Base-by-base conservation (phyloP, 2,113 vertebrate species). In the Gopherus flavomarginatus region DNA sequence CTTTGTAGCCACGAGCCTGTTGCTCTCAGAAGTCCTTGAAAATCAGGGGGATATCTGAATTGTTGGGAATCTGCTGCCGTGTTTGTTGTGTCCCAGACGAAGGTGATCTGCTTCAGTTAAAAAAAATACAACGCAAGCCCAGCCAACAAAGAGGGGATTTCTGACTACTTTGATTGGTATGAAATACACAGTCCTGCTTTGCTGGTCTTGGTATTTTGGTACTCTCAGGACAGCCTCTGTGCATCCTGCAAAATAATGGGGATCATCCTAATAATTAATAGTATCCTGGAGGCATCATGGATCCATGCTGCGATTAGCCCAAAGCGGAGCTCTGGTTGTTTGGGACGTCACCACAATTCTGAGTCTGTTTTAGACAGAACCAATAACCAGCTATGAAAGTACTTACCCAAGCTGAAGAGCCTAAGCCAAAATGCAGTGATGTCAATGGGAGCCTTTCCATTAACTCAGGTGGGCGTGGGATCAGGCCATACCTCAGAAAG, bases 21-120 rank as follows among this genome's bases (percentile, higher is more conserved):
- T 97, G 89, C 96, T 98, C 92, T 95, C 86, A 83, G 42, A 94
- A 97, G 97, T 96, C 98, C 97, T 97, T 97, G 97, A 97, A 75
- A 95, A 91, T 88, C 90, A 95, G 92, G 89, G 87, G 86, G 95
- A 54, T 87, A 90, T 96, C 93, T 97, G 95, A 96, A 97, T 96
- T 92, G 90, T 95, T 96, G 88, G 93, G 7, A 27, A 89, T 90
- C 0, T 1, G 56, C 62, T 54, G 87, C 69, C 44, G 81, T 2
- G 0, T 53, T 65, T 7, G 2, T 94, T 95, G 93, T 89, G 93
- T 78, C 85, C 78, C 65, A 90, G 89, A 97, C 92, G 72, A 95
- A 97, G 83, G 90, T 81, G 91, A 88, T 90, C 84, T 90, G 84
- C 85, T 2, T 77, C 3, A 0, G 59, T 90, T 83, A 97, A 90